phyloP scores from a whole-genome alignment of 2,888 invertebrate species.

The Trachelus tabidus region DNA sequence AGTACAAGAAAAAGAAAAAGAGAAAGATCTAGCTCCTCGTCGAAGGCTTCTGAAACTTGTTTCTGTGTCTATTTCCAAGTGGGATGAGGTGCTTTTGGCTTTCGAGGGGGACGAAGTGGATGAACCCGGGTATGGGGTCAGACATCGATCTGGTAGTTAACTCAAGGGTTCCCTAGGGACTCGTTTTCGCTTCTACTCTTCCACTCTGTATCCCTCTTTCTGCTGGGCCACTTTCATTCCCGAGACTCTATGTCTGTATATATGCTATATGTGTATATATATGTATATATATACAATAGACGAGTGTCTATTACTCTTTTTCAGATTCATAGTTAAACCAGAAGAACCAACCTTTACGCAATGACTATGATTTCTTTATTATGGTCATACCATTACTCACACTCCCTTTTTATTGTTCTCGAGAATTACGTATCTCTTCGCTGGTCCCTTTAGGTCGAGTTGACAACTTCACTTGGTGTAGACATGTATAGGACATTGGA shows the following conservation, averaged over 20 bases:
- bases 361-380: background rate
- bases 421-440: background rate
- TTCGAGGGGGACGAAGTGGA: constrained; percentile 17
- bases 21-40: constrained; percentile 13
- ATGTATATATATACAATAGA: background rate
- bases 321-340: background rate
- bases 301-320: background rate
- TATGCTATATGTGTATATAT: background rate
- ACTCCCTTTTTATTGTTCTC: background rate
- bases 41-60: background rate
- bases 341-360: background rate
- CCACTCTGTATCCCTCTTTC: constrained; percentile 7
- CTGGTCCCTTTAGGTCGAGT: background rate
- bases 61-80: background rate
- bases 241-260: background rate
- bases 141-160: constrained; percentile 65
- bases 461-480: background rate
- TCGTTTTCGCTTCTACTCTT: constrained; percentile 42
- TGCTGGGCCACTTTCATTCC: background rate
- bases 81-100: constrained; percentile 15
- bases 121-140: constrained; percentile 43
- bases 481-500: background rate
- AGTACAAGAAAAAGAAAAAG: constrained; percentile 13
- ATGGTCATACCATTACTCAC: background rate
- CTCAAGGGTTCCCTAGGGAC: constrained; percentile 61